Conservation (phyloP, 2,888 invertebrate genomes). For the Carpatolechia fugitivella region DNA sequence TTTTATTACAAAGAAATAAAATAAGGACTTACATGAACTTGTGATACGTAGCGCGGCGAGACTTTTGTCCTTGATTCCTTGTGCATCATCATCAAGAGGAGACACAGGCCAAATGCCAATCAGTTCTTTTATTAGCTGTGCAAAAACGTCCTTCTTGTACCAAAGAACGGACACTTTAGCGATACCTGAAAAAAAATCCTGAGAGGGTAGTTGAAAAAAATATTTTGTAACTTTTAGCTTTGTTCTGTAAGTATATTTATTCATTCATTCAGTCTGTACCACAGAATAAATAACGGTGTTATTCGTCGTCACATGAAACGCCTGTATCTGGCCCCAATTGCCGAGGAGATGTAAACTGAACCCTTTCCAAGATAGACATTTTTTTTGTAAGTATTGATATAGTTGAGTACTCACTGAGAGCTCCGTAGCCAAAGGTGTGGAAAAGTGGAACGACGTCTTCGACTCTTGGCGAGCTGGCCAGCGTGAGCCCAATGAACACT, state of each 20-base stretch:
- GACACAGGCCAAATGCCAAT: slow-evolving; percentile 66
- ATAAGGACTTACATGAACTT: slow-evolving; percentile 49
- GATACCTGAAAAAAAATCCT: slow-evolving; percentile 27
- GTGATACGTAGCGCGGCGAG: slow-evolving; percentile 51
- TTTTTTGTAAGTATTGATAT: no score
- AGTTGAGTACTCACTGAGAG: slow-evolving; percentile 70
- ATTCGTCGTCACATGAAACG: no score
- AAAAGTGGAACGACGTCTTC: slow-evolving; percentile 71
- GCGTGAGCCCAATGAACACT: slow-evolving; percentile 57
- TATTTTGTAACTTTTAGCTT: no score
- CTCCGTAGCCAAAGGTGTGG: slow-evolving; percentile 69
- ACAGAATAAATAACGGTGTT: no score
- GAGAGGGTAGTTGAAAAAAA: no score
- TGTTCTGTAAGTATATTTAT: no score
- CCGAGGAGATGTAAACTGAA: no score
- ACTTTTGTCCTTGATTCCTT: slow-evolving; percentile 53
- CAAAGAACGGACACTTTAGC: slow-evolving; percentile 62
- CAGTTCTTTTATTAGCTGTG: slow-evolving; percentile 53
- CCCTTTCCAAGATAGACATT: no score
- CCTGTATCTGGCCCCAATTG: no score
- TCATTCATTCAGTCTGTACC: no score
- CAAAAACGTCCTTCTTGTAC: slow-evolving; percentile 63
- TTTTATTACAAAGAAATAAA: no score
- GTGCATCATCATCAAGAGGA: slow-evolving; percentile 49
- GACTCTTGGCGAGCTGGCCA: slow-evolving; percentile 62